A percentile compares a stretch with the other conserved stretches of the same genome.
These are phyloP conservation scores for Gasteruption jaculator DNA, from an alignment of 2,888 invertebrate species.

Conservation along the genomic window DNA sequence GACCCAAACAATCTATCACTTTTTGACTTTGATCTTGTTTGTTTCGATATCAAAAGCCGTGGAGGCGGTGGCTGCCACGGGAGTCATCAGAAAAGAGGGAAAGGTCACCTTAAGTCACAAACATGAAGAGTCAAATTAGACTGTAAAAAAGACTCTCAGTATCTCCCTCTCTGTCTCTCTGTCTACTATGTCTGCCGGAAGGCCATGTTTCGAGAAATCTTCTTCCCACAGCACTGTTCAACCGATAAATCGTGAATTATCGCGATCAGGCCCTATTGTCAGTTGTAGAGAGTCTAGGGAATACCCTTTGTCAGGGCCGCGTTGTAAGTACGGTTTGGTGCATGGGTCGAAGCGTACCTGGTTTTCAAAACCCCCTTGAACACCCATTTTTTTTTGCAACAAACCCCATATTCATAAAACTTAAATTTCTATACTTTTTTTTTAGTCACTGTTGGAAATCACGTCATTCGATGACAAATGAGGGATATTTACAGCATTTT, in stretches of 20 bases:
- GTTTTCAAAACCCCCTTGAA: conserved; percentile 11
- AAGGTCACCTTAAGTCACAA: conserved; percentile 41
- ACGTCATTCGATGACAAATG: too few species aligned
- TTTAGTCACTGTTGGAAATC: too few species aligned
- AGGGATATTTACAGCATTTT: too few species aligned
- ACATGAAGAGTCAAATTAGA: conserved; percentile 37
- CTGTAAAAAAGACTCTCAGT: background rate
- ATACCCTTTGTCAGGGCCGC: conserved; percentile 33
- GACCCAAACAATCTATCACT: conserved; percentile 18
- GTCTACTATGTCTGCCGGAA: background rate
- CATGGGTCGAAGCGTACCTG: conserved; percentile 36
- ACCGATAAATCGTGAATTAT: too few species aligned
- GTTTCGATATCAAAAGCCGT: conserved; percentile 41
- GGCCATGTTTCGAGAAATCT: background rate
- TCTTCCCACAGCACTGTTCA: too few species aligned
- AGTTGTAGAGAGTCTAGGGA: conserved; percentile 24
- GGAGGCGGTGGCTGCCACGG: conserved; percentile 51
- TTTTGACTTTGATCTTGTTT: conserved; percentile 38
- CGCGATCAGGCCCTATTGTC: too few species aligned
- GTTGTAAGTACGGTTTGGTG: conserved; percentile 49
- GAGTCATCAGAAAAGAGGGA: conserved; percentile 49
- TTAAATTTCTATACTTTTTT: too few species aligned
- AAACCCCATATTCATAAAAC: too few species aligned
- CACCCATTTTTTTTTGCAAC: conserved; percentile 12
- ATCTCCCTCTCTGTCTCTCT: background rate